Evolutionary conservation across 2,888 invertebrate species (phyloP).

Genomic region (Seira sanloemensis): DNA sequence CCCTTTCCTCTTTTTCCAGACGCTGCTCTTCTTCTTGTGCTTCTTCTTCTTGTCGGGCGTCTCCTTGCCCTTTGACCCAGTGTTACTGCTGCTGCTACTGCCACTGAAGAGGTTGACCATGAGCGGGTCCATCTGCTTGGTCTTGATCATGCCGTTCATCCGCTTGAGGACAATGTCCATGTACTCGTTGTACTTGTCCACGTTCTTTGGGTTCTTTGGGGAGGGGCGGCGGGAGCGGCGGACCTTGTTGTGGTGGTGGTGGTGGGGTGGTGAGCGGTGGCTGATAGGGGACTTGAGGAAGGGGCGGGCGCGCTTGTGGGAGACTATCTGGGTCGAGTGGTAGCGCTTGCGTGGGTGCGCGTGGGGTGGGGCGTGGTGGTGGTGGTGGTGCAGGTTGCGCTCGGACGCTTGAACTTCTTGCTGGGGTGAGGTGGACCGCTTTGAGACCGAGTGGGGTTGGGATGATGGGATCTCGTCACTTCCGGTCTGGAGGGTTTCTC

Average conservation of each 20-base stretch:
- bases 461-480: background rate
- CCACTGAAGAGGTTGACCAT: slow-evolving; percentile 71
- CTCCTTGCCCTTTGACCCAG: background rate
- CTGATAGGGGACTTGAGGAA: background rate
- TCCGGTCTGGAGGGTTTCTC: background rate
- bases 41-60: slow-evolving; percentile 41
- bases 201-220: background rate
- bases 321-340: background rate
- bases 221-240: background rate
- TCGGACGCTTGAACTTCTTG: background rate
- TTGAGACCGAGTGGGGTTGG: background rate
- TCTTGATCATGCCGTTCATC: slow-evolving; percentile 70
- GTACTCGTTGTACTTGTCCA: slow-evolving; percentile 61
- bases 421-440: background rate
- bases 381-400: no score
- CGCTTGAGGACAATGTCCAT: slow-evolving; percentile 71
- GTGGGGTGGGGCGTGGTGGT: no score
- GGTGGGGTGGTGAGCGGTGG: background rate
- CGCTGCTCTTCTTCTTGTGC: slow-evolving; percentile 30
- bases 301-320: background rate
- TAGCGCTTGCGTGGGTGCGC: background rate
- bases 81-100: slow-evolving; percentile 47
- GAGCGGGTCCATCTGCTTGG: slow-evolving; percentile 71
- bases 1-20: slow-evolving; percentile 21
- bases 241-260: background rate